phyloP scores from a whole-genome alignment of 2,797 vertebrate genomes.

The Intellagama lesueurii region DNA sequence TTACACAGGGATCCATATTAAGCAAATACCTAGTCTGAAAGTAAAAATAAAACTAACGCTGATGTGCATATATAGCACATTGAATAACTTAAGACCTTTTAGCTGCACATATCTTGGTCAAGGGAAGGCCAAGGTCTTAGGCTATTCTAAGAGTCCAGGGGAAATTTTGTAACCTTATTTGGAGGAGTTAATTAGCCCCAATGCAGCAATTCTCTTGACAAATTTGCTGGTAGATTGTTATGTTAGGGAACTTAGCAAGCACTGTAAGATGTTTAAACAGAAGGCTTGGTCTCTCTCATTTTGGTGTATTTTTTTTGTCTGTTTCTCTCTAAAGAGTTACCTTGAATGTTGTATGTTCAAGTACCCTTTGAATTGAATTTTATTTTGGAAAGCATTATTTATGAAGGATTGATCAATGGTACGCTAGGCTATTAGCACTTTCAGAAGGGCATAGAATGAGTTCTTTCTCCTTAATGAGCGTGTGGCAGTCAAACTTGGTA shows the following conservation, averaged over 20 bases:
- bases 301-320: not conserved
- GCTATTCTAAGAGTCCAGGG: not conserved
- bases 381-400: not conserved
- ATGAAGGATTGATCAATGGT: not conserved
- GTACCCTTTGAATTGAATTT: not conserved
- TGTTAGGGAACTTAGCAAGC: not conserved
- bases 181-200: not conserved
- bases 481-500: no score
- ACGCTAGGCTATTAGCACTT: not conserved
- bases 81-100: no score
- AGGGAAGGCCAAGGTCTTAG: not conserved
- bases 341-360: not conserved
- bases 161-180: not conserved
- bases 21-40: not conserved
- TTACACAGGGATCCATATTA: no score
- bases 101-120: not conserved
- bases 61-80: no score
- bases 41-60: not conserved
- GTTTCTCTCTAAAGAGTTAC: not conserved
- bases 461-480: no score
- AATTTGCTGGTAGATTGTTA: not conserved
- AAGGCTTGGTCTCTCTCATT: not conserved
- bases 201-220: not conserved
- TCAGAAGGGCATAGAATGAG: not conserved
- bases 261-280: no score